Conservation (phyloP, 2,113 vertebrate genomes). For the Microcebus murinus region DNA sequence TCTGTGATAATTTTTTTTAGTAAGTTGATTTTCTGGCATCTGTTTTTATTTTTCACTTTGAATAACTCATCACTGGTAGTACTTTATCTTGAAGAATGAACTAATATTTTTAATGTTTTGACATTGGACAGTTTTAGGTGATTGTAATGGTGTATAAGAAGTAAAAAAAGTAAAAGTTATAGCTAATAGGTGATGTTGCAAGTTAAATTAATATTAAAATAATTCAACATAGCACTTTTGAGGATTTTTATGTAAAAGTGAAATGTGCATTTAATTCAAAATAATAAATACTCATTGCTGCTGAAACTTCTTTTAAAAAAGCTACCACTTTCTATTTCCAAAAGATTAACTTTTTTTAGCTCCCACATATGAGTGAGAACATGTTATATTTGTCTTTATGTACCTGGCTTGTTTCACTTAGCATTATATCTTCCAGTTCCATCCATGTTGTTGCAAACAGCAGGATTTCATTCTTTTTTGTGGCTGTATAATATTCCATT, state of each 20-base stretch:
- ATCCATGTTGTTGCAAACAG: background rate
- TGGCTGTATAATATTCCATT: background rate
- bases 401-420: background rate
- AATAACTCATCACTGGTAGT: constrained; percentile 84
- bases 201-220: constrained; percentile 83
- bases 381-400: background rate
- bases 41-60: constrained; percentile 68
- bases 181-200: constrained; percentile 61
- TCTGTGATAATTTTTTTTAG: constrained; percentile 47
- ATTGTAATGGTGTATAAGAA: constrained; percentile 79
- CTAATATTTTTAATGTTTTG: constrained; percentile 80
- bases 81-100: constrained; percentile 85
- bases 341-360: background rate
- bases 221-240: constrained; percentile 85
- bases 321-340: background rate
- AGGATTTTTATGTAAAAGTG: constrained; percentile 85
- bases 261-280: constrained; percentile 84
- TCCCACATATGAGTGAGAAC: background rate
- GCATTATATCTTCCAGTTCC: background rate
- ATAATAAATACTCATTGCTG: constrained; percentile 86
- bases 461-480: background rate
- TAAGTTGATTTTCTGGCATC: constrained; percentile 76
- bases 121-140: constrained; percentile 75
- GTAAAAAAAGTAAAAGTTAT: constrained; percentile 66
- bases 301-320: constrained; percentile 71